Evolutionary conservation across 2,113 vertebrate species (phyloP), one percentile per base, ranked within the genome.

Genomic region (Dasyurus viverrinus): DNA sequence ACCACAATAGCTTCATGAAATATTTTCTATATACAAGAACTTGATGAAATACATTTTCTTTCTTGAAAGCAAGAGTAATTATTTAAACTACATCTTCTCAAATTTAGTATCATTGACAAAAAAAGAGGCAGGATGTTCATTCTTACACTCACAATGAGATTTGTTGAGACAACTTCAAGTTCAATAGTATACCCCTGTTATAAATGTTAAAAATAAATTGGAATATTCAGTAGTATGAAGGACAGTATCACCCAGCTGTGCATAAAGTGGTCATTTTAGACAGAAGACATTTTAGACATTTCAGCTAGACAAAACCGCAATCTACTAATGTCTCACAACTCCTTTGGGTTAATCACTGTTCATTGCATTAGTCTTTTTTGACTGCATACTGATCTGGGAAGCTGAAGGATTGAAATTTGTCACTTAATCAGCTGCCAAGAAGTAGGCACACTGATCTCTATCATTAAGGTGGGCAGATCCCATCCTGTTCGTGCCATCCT

Each of bases 361-460:
- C 68, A 91, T 95, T 97, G 93, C 96, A 92, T 97, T 89, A 76
- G 91, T 93, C 89, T 95, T 90, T 27, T 52, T 93, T 76, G 93
- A 93, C 94, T 52, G 89, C 54, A 76, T 22, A 53, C 24, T 9
- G 90, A 95, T 95, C 95, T 93, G 94, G 94, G 95, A 95, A 94
- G 93, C 93, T 90, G 92, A 76, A 89, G 50, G 91, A 92, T 9
- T 90, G 93, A 96, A 96, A 97, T 97, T 95, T 92, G 93, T 95
- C 97, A 93, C 95, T 96, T 95, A 93, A 97, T 92, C 93, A 97
- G 95, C 96, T 97, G 98, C 97, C 92, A 95, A 95, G 92, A 97
- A 95, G 95, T 95, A 92, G 97, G 94, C 90, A 94, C 93, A 60
- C 89, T 97, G 96, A 98, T 95, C 97, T 96, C 93, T 0, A 2